Evolutionary conservation across 2,113 vertebrate species (phyloP), one percentile per base, ranked within the genome.

Genomic region (Cebus imitator): DNA sequence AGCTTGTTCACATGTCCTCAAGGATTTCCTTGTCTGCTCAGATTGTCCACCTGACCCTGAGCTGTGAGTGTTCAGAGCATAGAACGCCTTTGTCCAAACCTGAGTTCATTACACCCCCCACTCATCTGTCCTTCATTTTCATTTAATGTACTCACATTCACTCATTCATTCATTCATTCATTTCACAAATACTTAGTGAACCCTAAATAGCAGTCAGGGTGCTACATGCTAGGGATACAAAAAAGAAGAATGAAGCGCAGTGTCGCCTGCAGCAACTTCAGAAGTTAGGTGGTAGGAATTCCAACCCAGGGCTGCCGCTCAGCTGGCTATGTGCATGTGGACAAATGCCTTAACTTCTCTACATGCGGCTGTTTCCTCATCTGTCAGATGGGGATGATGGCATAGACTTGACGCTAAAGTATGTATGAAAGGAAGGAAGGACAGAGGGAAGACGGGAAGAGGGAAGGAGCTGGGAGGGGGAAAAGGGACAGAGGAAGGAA

Each of bases 101-200:
- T 1, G 6, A 81, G 91, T 66, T 48, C 43, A 43, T 52, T 21
- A 45, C 4, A 13, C 27, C 13, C 2, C 30, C 10, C 1, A 35
- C 45, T 78, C 27, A 37, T 13, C 5, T 5, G 16, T 16, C 58
- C 37, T 9, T 73, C 6, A 0, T 68, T 64, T 76, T 61, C n/a
- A 48, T 27, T 52, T 32, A 13, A 35, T 40, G 80, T 40, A 35
- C 57, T 87, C 20, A 68, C 58, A 64, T 64, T n/a, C 37, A 55
- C 50, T 92, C 55, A 58, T 20, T 70, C 58, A n/a, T 12, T 73
- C 73, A 45, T n/a, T 68, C 30, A 52, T 89, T 90, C 76, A 81
- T 55, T 96, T 82, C 80, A 90, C 70, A 95, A 68, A 85, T 52
- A 57, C 5, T 82, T 80, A 58, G 52, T n/a, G 90, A 66, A 48